Base-by-base conservation (phyloP, 2,113 vertebrate genomes). In the Cheirogaleus medius region DNA sequence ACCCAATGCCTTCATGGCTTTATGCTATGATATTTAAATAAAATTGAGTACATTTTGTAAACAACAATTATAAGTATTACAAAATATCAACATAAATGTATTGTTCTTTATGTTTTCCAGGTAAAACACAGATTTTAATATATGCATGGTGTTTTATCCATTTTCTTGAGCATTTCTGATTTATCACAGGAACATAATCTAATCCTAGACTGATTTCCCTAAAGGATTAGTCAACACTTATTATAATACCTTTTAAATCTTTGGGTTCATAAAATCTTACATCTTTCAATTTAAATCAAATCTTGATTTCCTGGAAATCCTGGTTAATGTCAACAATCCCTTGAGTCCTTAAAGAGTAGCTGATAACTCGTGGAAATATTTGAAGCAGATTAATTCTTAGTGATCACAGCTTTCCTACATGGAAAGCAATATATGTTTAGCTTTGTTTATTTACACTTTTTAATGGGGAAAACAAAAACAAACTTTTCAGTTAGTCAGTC, bases 221-320 rank as follows among this genome's bases (percentile, higher is more conserved):
- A 49, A 96, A n/a, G 76, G 94, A 97, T 98, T 97, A 98, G 85
- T 94, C 78, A 96, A 90, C 8, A 64, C 94, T 80, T 95, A 98
- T 96, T 98, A 97, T 95, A 97, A 98, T 96, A n/a, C 63, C 69
- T 93, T 96, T 97, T 97, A 96, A 98, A 81, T 88, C 86, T 97
- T 92, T 95, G 58, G 95, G 74, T 97, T 97, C 96, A 81, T 83
- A 93, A 96, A 85, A 76, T 96, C 86, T 20, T 98, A 92, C 54
- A 97, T 97, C 91, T 97, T 20, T 96, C 80, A 96, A 96, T 98
- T 96, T 96, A 85, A 97, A 97, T 87, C 95, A 96, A 97, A 97
- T 97, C 95, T 94, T 91, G 84, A 74, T 76, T 97, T 97, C 91
- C 96, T 89, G 37, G 91, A 97, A 98, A 97, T 98, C 69, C 73